phyloP scores from a whole-genome alignment of 2,888 invertebrate genomes.

The Leptinotarsa rubiginosa region DNA sequence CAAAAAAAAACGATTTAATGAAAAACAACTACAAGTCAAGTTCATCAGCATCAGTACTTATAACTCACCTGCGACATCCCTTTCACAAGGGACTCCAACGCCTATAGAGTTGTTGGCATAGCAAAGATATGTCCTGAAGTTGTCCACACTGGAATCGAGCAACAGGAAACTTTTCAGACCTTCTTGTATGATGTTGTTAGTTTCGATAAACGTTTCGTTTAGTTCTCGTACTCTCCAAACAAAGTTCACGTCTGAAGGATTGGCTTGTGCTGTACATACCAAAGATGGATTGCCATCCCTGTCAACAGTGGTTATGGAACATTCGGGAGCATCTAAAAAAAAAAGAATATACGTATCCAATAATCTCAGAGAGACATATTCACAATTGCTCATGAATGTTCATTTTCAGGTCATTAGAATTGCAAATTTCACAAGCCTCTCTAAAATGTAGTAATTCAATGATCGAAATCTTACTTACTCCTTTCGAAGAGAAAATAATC shows the following conservation, averaged over 20 bases:
- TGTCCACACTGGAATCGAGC: constrained; percentile 73
- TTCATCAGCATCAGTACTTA: background rate
- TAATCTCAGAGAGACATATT: no score
- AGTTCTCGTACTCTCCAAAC: constrained; percentile 87
- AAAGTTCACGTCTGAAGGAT: constrained; percentile 83
- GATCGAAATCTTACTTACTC: no score
- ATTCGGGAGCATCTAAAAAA: constrained; percentile 83
- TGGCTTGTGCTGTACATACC: constrained; percentile 84
- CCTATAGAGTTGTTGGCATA: constrained; percentile 88
- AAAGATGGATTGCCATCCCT: constrained; percentile 79
- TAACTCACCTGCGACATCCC: constrained; percentile 75
- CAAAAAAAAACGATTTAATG: background rate
- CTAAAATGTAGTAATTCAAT: background rate
- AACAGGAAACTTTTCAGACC: constrained; percentile 73
- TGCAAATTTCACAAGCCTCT: background rate
- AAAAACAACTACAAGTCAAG: background rate
- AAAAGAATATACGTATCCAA: background rate
- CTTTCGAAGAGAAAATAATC: no score
- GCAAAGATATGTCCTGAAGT: constrained; percentile 84
- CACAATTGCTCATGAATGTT: no score
- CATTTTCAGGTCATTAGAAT: no score
- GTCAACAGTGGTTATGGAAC: constrained; percentile 80
- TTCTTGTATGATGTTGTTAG: constrained; percentile 71
- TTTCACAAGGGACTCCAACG: constrained; percentile 71
- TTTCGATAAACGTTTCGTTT: constrained; percentile 80